phyloP scores from a whole-genome alignment of 2,797 vertebrate genomes.

The Leptatherina wallacei region DNA sequence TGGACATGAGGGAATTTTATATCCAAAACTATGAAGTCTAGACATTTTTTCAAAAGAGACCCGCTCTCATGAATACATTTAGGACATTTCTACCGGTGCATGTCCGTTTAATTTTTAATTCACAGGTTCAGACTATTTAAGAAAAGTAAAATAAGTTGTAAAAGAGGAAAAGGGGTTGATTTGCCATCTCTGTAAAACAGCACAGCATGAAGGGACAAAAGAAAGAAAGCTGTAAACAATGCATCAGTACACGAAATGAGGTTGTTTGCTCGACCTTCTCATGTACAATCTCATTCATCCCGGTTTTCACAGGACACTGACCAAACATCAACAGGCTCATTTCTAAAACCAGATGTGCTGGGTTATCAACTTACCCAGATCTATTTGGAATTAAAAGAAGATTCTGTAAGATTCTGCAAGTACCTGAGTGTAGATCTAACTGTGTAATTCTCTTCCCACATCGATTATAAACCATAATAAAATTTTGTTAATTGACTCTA shows the following conservation, averaged over 20 bases:
- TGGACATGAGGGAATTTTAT: neutral
- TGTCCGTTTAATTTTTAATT: constrained; percentile 20
- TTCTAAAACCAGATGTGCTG: neutral
- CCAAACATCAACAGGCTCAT: neutral
- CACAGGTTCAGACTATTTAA: neutral
- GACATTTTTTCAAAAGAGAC: constrained; percentile 62
- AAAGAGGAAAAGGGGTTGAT: neutral
- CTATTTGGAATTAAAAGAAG: neutral
- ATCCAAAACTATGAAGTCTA: constrained; percentile 1
- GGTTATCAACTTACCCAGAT: neutral
- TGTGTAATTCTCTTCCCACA: neutral
- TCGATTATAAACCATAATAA: constrained; percentile 5
- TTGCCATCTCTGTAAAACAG: constrained; percentile 12
- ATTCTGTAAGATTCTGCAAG: neutral
- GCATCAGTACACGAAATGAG: constrained; percentile 23
- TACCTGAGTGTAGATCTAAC: constrained; percentile 35
- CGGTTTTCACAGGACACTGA: constrained; percentile 6
- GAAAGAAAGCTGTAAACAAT: constrained; percentile 41
- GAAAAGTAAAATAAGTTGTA: neutral
- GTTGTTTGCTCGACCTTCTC: neutral
- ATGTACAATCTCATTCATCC: constrained; percentile 17
- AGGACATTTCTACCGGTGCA: neutral
- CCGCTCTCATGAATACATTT: constrained; percentile 71
- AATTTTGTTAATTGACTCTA: neutral
- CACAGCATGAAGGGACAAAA: neutral